A percentile compares a stretch with the other conserved stretches of the same genome.
These are phyloP conservation scores for Sphenodon punctatus DNA, from an alignment of 2,797 vertebrate genomes.

Conservation along the genomic window DNA sequence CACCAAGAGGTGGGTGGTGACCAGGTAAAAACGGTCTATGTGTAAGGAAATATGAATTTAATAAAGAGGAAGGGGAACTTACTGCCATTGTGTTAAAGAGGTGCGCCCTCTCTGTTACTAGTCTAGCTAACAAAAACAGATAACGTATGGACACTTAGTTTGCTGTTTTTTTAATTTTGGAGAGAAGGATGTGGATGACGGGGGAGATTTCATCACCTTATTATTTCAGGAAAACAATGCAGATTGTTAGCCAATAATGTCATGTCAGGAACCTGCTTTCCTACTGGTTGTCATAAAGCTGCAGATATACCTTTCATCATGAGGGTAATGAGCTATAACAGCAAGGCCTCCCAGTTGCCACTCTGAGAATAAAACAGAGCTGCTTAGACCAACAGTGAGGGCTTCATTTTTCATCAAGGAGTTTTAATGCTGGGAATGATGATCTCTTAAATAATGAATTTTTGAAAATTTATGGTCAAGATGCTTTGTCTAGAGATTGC, in stretches of 20 bases:
- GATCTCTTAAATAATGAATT: neutral
- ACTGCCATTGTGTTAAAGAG: neutral
- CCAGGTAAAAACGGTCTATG: too few species aligned
- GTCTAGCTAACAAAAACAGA: neutral
- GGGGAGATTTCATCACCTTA: constrained; percentile 1
- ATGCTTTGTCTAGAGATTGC: neutral
- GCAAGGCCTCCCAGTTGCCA: neutral
- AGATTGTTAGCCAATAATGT: neutral
- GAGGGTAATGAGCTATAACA: neutral
- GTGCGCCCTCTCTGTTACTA: neutral
- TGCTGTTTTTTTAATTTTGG: neutral
- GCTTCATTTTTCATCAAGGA: neutral
- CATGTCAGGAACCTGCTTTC: neutral
- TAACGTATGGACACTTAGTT: neutral
- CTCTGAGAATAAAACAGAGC: neutral
- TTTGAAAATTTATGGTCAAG: neutral
- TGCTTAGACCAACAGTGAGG: neutral
- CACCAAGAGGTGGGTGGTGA: too few species aligned
- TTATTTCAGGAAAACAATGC: constrained; percentile 9
- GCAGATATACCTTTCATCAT: neutral
- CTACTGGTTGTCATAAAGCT: neutral
- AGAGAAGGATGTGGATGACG: neutral
- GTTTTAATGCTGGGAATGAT: neutral
- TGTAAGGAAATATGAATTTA: neutral
- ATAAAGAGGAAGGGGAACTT: neutral